Base-by-base conservation (phyloP, 2,888 invertebrate species). In the Harpagoxenus sublaevis region DNA sequence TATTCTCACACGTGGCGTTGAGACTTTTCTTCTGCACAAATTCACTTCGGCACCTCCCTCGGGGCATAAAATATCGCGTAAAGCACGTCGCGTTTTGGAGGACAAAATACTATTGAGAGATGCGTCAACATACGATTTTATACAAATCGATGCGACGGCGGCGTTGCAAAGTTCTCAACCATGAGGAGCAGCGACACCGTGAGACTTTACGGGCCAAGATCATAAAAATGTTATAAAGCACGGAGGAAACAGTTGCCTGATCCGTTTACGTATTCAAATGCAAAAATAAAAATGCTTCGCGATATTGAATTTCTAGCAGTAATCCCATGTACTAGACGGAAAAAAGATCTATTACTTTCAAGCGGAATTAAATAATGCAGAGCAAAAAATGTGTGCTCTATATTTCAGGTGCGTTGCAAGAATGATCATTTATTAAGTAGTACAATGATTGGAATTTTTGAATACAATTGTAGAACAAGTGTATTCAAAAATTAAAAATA, bases 221-320 rank as follows among this genome's bases (percentile, higher is more conserved):
- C 53, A 60, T 84, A 84, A 84, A 84, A 84, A 66, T 66, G 66
- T 60, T 45, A 48, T 62, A 60, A 82, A 82, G 12, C 28, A 31
- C 39, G 18, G 23, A 53, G 53, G 35, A 48, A 75, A 74, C 51
- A 71, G 71, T 68, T 79, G 63, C 23, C 28, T 71, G 31, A 84
- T 62, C n/a, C 70, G 51, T 68, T 77, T 60, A 51, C 15, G 51
- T 70, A 45, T 70, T 84, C 45, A 60, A n/a, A 70, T 10, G 42
- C 42, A 31, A 60, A 39, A 81, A 73, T 73, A 60, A 57, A 57
- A 60, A 81, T 12, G 48, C 1, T 39, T 48, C 35, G 48, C 18
- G 23, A 71, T 35, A 81, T 81, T 73, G 48, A 81, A 79, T 79
- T 55, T 75, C n/a, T 12, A 10, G 51, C 42, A 39, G 3, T 35